Conservation (phyloP, 2,113 vertebrate genomes). For the Gymnogyps californianus region DNA sequence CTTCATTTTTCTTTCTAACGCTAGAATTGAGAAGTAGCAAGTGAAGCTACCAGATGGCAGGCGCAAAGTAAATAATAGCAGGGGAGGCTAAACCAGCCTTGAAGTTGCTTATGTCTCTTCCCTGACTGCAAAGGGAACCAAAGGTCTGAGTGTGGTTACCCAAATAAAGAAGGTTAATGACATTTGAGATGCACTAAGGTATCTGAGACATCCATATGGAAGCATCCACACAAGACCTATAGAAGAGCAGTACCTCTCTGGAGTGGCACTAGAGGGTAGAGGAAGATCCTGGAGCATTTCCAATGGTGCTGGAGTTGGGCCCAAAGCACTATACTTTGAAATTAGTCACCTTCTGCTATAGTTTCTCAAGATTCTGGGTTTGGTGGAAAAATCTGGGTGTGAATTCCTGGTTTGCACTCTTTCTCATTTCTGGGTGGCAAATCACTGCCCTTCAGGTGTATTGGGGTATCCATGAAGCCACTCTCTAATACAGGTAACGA, state of each 20-base stretch:
- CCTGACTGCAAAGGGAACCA: not conserved
- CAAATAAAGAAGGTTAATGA: not conserved
- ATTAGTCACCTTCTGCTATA: not conserved
- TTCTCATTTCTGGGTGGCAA: not conserved
- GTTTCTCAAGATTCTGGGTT: not conserved
- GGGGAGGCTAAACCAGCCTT: not conserved
- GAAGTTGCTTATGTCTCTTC: not conserved
- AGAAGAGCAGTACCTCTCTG: not conserved
- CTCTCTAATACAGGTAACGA: not conserved
- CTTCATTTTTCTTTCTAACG: not conserved
- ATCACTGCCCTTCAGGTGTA: not conserved
- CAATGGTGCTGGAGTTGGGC: not conserved
- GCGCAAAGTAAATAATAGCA: not conserved
- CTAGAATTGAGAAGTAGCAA: not conserved
- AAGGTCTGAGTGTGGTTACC: not conserved
- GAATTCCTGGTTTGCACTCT: not conserved
- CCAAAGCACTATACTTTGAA: not conserved
- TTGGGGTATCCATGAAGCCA: not conserved
- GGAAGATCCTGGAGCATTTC: not conserved
- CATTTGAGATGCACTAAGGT: not conserved
- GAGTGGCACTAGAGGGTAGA: not conserved
- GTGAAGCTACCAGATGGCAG: not conserved
- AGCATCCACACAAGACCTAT: not conserved
- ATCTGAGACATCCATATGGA: not conserved
- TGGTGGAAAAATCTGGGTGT: not conserved